A percentile compares a stretch with the other conserved stretches of the same genome.
These are phyloP conservation scores for Acromyrmex echinatior DNA, from an alignment of 1,140 invertebrate genomes.

Conservation along the genomic window DNA sequence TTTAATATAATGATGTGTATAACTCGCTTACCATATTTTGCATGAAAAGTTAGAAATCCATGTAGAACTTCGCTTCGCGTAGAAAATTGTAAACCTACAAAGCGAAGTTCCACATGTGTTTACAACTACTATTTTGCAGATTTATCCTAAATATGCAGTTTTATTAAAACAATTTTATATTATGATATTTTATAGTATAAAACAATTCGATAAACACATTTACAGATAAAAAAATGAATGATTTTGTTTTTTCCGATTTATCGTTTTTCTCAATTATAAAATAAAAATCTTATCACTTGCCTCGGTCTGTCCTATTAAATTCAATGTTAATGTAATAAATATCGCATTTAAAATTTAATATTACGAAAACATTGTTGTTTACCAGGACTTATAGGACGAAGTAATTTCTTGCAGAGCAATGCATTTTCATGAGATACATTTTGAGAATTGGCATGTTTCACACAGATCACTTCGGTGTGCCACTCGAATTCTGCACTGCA, in stretches of 20 bases:
- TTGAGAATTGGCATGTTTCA: constrained; percentile 34
- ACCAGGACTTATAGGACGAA: constrained; percentile 57
- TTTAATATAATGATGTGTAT: no score
- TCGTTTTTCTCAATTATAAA: not conserved
- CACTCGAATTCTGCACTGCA: constrained; percentile 75
- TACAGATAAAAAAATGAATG: not conserved
- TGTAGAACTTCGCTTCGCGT: no score
- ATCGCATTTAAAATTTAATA: not conserved
- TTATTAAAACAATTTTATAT: constrained; percentile 1
- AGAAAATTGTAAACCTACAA: no score
- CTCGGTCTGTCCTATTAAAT: not conserved
- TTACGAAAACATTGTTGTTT: constrained; percentile 32
- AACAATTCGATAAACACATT: not conserved
- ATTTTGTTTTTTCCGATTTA: not conserved
- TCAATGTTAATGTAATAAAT: not conserved
- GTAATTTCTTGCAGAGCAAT: not conserved
- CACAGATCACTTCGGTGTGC: constrained; percentile 73
- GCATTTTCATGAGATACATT: constrained; percentile 8
- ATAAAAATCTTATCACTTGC: not conserved
- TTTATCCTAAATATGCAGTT: no score
- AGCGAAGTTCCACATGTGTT: no score
- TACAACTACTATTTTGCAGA: no score
- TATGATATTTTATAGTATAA: constrained; percentile 4
- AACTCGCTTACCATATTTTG: no score
- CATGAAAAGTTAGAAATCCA: no score